phyloP scores from a whole-genome alignment of 2,888 invertebrate genomes.

The Agrotis exclamationis region DNA sequence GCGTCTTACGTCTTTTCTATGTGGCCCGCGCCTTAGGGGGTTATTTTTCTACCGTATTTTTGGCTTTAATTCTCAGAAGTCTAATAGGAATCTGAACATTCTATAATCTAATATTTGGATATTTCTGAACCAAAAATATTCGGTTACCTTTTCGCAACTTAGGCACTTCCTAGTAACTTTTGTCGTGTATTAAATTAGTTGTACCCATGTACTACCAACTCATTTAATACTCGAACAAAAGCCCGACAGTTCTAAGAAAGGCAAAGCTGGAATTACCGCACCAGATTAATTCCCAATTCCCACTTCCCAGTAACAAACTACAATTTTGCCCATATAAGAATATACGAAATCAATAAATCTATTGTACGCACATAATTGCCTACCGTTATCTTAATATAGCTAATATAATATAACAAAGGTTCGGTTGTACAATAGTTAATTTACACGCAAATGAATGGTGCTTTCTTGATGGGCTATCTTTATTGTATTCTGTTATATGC shows the following conservation, averaged over 20 bases:
- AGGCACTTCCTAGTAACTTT: not conserved
- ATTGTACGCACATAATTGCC: slow-evolving; percentile 55
- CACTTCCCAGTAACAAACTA: slow-evolving; percentile 15
- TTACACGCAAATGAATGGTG: slow-evolving; percentile 56
- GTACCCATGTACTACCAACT: not conserved
- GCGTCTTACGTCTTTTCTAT: too few species aligned
- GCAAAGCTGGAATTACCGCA: not conserved
- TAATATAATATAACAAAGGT: slow-evolving; percentile 58
- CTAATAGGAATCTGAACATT: too few species aligned
- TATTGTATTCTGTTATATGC: slow-evolving; percentile 58
- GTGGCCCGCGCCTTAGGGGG: too few species aligned
- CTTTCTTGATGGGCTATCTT: slow-evolving; percentile 56
- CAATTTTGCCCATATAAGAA: slow-evolving; percentile 48
- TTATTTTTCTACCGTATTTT: too few species aligned
- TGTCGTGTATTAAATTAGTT: not conserved
- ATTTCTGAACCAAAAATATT: too few species aligned
- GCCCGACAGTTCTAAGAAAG: not conserved
- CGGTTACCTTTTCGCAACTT: too few species aligned
- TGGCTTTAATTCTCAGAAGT: too few species aligned
- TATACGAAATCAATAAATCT: slow-evolving; percentile 55
- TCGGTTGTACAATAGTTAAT: slow-evolving; percentile 60
- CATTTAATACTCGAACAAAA: slow-evolving; percentile 18
- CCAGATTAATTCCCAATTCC: slow-evolving; percentile 8
- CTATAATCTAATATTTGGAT: too few species aligned
- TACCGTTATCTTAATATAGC: slow-evolving; percentile 54